Evolutionary conservation across 2,113 vertebrate genomes (phyloP), one percentile per base, ranked within the genome.

Genomic region (Cyprinodon tularosa): DNA sequence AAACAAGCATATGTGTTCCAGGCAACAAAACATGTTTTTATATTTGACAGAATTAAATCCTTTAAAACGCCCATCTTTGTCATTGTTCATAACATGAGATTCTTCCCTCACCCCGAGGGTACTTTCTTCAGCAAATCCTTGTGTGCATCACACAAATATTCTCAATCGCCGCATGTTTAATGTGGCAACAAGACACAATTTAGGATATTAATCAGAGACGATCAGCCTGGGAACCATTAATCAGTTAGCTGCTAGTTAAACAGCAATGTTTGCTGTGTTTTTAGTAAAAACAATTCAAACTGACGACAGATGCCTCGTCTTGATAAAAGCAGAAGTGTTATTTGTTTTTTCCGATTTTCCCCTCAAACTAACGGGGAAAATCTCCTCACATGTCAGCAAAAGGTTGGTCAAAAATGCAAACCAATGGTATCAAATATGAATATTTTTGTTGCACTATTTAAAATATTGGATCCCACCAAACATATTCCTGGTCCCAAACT

Each of bases 271-370:
- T 68, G 15, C 40, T 3, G 3, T 86, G 79, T 89, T 88, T 89
- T 75, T 67, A 77, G 59, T 88, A 57, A 75, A 87, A 90, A 90
- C 84, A 17, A 67, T 48, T 68, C 66, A 76, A 83, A 71, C 65
- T 1, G 53, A n/a, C 6, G 45, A 76, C 74, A 66, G 62, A 61
- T 77, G 20, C 63, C 60, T 73, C 4, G 4, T 12, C n/a, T 9
- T 72, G 4, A 38, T 39, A 48, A 66, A 72, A 9, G 0, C 37
- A 72, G 20, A 15, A 6, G 36, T 15, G 67, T 48, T 38, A 13
- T 59, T 72, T 76, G 57, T 44, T 10, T 20, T 76, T 29, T 29
- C 15, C 60, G n/a, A 50, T 17, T 45, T 7, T 11, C 39, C 17
- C 39, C 64, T 42, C 17, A 20, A 17, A 4, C 64, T 17, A 66